Conservation (phyloP, 2,113 vertebrate genomes). For the Sylvia atricapilla region DNA sequence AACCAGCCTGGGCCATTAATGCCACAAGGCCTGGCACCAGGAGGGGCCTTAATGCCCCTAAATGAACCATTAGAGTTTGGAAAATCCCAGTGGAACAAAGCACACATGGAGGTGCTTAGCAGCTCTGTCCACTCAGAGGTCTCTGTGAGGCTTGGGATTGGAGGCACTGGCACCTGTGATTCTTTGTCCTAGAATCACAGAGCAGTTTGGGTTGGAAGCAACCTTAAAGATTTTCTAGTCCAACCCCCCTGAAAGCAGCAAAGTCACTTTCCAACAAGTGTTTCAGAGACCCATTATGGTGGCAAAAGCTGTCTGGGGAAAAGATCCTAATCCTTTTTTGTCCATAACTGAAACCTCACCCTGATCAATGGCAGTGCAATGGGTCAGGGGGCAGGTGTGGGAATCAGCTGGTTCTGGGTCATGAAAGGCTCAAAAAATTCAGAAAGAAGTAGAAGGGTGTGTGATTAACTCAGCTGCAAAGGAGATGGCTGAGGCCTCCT, state of each 20-base stretch:
- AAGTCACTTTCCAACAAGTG: background rate
- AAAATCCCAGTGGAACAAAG: background rate
- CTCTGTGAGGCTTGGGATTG: rapidly evolving
- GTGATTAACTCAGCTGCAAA: background rate
- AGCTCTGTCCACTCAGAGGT: rapidly evolving
- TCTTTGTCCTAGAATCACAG: background rate
- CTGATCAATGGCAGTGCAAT: rapidly evolving
- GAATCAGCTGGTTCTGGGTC: background rate
- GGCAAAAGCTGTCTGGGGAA: background rate
- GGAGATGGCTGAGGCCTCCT: background rate
- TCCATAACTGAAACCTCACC: rapidly evolving
- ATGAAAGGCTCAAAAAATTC: background rate
- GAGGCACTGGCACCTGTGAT: rapidly evolving
- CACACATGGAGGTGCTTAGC: rapidly evolving
- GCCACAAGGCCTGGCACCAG: rapidly evolving
- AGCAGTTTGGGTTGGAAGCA: background rate
- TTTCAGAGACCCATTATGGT: too few relatives aligned
- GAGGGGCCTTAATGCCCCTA: rapidly evolving
- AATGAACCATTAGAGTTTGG: background rate
- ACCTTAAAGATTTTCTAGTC: background rate
- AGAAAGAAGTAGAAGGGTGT: background rate
- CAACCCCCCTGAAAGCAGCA: background rate
- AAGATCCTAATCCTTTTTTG: rapidly evolving
- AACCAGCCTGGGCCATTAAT: rapidly evolving
- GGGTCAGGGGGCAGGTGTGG: background rate